These are phyloP conservation scores for Amphipoea lucens DNA, from an alignment of 2,888 invertebrate species.

Conservation along the genomic window DNA sequence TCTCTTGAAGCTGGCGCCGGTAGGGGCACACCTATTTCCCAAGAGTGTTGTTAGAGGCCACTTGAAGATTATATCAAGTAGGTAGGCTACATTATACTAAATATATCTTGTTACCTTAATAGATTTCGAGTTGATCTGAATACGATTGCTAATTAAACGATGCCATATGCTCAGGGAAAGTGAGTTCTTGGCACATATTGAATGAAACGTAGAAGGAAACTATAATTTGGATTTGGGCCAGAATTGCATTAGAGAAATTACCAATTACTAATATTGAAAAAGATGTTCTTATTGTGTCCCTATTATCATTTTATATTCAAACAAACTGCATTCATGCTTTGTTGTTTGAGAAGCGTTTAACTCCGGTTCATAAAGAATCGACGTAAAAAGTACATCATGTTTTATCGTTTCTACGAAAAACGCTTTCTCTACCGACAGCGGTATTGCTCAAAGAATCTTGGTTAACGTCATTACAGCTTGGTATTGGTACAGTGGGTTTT, in stretches of 20 bases:
- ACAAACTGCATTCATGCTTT: neutral
- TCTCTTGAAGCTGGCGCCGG: slow-evolving; percentile 32
- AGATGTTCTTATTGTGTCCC: neutral
- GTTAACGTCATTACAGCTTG: slow-evolving; percentile 71
- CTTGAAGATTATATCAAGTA: slow-evolving; percentile 39
- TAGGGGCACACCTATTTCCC: slow-evolving; percentile 37
- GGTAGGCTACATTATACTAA: neutral
- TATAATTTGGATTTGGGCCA: slow-evolving; percentile 17
- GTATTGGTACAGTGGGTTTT: slow-evolving; percentile 70
- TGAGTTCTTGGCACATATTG: slow-evolving; percentile 23
- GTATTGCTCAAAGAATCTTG: slow-evolving; percentile 74
- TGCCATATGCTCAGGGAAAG: neutral
- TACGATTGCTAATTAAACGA: slow-evolving; percentile 1
- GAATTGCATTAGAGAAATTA: slow-evolving; percentile 8
- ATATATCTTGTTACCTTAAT: neutral
- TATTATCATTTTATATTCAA: slow-evolving; percentile 1
- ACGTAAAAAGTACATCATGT: slow-evolving; percentile 66
- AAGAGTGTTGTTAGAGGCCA: slow-evolving; percentile 30
- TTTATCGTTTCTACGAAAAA: slow-evolving; percentile 83
- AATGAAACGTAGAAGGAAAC: slow-evolving; percentile 8
- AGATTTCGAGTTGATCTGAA: slow-evolving; percentile 3
- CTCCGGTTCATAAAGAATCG: slow-evolving; percentile 29
- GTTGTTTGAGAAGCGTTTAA: slow-evolving; percentile 27
- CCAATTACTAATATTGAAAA: neutral
- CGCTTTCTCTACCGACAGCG: slow-evolving; percentile 84